phyloP scores from a whole-genome alignment of 2,797 vertebrate genomes.

The Myripristis jacobus region DNA sequence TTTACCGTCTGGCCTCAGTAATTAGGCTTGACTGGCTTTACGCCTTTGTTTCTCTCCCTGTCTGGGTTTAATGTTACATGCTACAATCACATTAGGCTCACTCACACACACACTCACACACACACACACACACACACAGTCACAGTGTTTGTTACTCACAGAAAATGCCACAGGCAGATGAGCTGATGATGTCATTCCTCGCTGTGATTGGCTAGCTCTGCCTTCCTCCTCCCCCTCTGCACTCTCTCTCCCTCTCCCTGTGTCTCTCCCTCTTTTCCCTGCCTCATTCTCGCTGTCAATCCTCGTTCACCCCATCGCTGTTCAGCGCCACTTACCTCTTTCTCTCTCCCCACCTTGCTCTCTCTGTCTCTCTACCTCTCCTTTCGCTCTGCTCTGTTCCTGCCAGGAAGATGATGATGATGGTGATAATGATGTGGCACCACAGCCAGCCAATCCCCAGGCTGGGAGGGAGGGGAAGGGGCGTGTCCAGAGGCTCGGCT shows the following conservation, averaged over 20 bases:
- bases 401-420: conserved; percentile 78
- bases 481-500: conserved; percentile 85
- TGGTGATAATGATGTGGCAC: conserved; percentile 83
- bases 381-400: conserved; percentile 66
- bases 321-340: conserved; percentile 40
- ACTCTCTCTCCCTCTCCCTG: conserved; percentile 15
- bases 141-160: conserved; percentile 62
- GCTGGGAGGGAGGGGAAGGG: conserved; percentile 79
- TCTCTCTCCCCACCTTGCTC: conserved; percentile 11
- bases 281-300: conserved; percentile 53
- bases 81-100: conserved; percentile 50
- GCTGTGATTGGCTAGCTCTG: conserved; percentile 75
- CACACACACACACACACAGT: conserved; percentile 21
- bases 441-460: conserved; percentile 77
- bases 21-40: background rate
- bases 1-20: background rate
- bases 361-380: conserved; percentile 2
- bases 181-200: conserved; percentile 81
- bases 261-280: conserved; percentile 32
- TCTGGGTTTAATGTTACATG: conserved; percentile 18
- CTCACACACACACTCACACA: conserved; percentile 9
- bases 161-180: conserved; percentile 66
- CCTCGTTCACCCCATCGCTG: conserved; percentile 50
- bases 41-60: conserved; percentile 32
- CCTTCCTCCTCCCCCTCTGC: conserved; percentile 35